Percentiles rank a stretch among this genome's conserved stretches.
phyloP scores from a whole-genome alignment of 2,113 vertebrate species.

The Okapia johnstoni region DNA sequence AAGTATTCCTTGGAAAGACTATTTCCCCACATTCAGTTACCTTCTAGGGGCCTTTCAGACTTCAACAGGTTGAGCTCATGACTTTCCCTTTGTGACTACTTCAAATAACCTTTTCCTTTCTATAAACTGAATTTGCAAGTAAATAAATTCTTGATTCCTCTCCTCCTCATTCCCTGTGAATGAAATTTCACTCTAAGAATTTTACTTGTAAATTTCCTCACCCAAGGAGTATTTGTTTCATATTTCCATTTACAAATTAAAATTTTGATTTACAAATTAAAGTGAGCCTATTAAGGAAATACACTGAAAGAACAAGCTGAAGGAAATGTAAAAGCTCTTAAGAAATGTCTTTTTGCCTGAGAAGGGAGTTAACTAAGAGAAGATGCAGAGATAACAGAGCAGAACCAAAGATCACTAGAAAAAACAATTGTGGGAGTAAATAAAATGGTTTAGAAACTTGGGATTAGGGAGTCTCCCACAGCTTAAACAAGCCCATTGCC shows the following conservation, averaged over 20 bases:
- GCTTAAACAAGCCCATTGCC: background rate
- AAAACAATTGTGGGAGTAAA: conserved; percentile 45
- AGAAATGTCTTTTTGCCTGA: conserved; percentile 29
- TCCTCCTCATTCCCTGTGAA: background rate
- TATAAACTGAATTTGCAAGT: background rate
- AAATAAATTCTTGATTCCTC: background rate
- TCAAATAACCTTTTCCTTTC: background rate
- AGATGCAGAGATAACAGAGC: conserved; percentile 54
- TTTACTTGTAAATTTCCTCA: background rate
- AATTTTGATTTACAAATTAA: conserved; percentile 7
- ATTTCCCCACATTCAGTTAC: background rate
- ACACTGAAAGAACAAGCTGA: background rate
- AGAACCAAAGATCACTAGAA: conserved; percentile 23
- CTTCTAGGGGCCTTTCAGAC: background rate
- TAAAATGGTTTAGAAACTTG: conserved; percentile 58
- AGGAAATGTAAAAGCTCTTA: conserved; percentile 34
- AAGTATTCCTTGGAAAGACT: background rate
- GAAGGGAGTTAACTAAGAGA: background rate
- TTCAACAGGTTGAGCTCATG: background rate
- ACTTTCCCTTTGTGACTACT: background rate
- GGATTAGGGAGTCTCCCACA: background rate
- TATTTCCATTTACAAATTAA: conserved; percentile 23
- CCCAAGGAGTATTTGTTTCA: background rate
- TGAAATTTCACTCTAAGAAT: background rate
- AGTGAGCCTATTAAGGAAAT: background rate